phyloP scores from a whole-genome alignment of 2,888 invertebrate species.

The Phytoseiulus persimilis region DNA sequence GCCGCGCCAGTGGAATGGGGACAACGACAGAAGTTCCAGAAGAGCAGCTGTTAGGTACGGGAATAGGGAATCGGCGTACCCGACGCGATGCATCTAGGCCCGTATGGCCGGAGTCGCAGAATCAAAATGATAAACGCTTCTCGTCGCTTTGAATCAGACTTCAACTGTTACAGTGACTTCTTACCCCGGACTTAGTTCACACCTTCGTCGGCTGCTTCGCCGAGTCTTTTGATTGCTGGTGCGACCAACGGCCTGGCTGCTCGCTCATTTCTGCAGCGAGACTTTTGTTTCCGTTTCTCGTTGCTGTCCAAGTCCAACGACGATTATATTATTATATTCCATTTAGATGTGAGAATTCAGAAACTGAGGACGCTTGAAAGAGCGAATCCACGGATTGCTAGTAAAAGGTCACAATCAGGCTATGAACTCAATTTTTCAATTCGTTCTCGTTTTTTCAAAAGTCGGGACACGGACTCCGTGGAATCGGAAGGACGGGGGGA shows the following conservation, averaged over 20 bases:
- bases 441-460: no score
- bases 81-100: not conserved
- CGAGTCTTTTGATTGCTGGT: not conserved
- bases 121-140: not conserved
- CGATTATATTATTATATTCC: slow-evolving; percentile 5
- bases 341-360: not conserved
- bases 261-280: not conserved
- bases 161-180: not conserved
- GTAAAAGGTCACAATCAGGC: no score
- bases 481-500: not conserved
- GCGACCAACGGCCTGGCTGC: not conserved
- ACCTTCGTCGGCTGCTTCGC: not conserved
- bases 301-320: not conserved
- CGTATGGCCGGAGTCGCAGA: not conserved
- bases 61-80: not conserved
- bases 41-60: not conserved
- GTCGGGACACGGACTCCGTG: no score
- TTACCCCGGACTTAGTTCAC: not conserved
- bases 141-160: not conserved
- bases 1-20: not conserved
- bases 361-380: not conserved
- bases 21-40: not conserved
- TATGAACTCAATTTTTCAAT: no score
- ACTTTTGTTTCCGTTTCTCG: not conserved
- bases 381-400: no score